Evolutionary conservation across 1,140 invertebrate species (phyloP), one percentile per base, ranked within the genome.

Genomic region (Drosophila sulfurigaster): DNA sequence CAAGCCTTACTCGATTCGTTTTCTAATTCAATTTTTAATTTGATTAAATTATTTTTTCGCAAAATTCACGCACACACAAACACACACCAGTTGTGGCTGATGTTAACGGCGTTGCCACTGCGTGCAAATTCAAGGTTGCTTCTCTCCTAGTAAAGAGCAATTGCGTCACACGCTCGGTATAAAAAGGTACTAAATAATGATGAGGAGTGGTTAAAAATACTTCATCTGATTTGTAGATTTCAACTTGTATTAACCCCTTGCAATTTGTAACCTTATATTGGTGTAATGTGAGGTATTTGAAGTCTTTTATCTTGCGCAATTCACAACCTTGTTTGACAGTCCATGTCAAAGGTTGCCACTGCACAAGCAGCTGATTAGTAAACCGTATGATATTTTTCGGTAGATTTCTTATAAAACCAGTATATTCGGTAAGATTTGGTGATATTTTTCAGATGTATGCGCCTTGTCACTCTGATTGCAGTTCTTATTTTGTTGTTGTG

Each of bases 401-500:
- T 7, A 38, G 30, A 48, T 41, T 54, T 3, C 2, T 0, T 5
- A 3, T 3, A 48, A 41, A 56, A 11, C 10, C 32, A 32, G 71
- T 74, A 69, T 74, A 62, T 60, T 56, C 1, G 2, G 5, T 0
- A 45, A 1, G 1, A 43, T 54, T 68, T 30, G n/a, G 5, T 54
- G 20, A 13, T 38, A 69, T 74, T 62, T 54, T 56, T 25, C 20
- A 4, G 13, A 15, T 28, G n/a, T 1, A 13, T 3, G 13, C 15
- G 5, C 15, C 2, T 3, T 38, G 65, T 7, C 65, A 56, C 57
- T 56, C 41, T 20, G 5, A 28, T 48, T 32, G 11, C 25, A 74
- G 71, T 74, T 56, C 57, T 46, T 45, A 56, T 62, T 62, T 69
- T 74, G 57, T 69, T 74, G 65, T 69, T 62, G 57, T 49, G 49